phyloP scores from a whole-genome alignment of 2,797 vertebrate genomes.

The Intellagama lesueurii region DNA sequence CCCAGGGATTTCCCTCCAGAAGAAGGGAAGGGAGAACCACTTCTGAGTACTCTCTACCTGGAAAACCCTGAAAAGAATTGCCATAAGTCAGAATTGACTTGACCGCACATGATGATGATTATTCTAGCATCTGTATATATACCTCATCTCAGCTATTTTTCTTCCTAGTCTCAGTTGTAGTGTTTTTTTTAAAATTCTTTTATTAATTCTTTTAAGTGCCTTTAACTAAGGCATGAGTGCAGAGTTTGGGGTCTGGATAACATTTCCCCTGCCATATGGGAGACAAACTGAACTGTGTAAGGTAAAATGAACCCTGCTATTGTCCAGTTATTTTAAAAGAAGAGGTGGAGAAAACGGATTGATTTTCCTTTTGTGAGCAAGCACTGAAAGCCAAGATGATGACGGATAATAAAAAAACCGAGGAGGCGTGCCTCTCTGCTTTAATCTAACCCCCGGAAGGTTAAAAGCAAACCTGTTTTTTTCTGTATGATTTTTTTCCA shows the following conservation, averaged over 20 bases:
- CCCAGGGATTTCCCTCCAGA: too few relatives aligned
- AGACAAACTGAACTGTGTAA: background rate
- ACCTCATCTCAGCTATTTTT: too few relatives aligned
- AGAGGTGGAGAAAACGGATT: background rate
- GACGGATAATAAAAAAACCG: background rate
- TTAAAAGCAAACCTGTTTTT: conserved; percentile 1
- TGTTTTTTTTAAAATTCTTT: too few relatives aligned
- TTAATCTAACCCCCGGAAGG: background rate
- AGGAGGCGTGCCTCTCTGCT: background rate
- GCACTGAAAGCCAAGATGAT: background rate
- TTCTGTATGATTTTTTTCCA: background rate
- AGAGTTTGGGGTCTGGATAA: background rate
- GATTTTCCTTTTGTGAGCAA: background rate
- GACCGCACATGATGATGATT: too few relatives aligned
- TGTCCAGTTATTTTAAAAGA: too few relatives aligned
- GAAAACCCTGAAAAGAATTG: too few relatives aligned
- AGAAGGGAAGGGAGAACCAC: too few relatives aligned
- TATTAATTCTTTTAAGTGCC: too few relatives aligned
- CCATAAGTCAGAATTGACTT: too few relatives aligned
- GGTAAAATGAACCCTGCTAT: background rate
- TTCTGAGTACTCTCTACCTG: too few relatives aligned
- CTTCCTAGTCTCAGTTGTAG: too few relatives aligned
- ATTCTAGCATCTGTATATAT: too few relatives aligned
- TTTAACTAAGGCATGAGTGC: background rate
- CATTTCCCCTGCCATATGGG: background rate